Percentiles rank a stretch among this genome's conserved stretches.
phyloP scores from a whole-genome alignment of 2,888 invertebrate species.

The Minunthozetes semirufus region DNA sequence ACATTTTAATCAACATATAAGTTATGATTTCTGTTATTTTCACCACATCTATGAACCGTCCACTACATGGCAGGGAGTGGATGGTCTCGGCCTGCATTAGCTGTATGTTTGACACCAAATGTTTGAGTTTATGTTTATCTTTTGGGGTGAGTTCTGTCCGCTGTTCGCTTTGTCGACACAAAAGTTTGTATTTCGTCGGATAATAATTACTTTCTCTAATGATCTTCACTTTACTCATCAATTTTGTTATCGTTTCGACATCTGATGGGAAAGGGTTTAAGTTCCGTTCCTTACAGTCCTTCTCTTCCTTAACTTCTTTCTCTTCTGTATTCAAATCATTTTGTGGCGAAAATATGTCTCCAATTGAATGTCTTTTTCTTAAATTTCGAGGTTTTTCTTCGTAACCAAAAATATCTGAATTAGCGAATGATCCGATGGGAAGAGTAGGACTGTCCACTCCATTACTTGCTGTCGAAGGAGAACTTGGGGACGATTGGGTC shows the following conservation, averaged over 20 bases:
- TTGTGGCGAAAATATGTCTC: neutral
- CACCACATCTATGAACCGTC: slow-evolving; percentile 61
- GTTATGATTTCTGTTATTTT: slow-evolving; percentile 89
- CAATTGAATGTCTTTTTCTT: neutral
- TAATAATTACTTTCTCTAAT: slow-evolving; percentile 30
- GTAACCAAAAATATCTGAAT: neutral
- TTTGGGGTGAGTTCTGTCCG: neutral
- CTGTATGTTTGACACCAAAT: slow-evolving; percentile 31
- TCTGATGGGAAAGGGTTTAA: neutral
- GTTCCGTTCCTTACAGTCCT: neutral
- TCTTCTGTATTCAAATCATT: neutral
- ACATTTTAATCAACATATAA: slow-evolving; percentile 61
- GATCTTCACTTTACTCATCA: slow-evolving; percentile 29
- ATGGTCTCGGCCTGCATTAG: slow-evolving; percentile 32
- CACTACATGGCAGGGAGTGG: slow-evolving; percentile 16
- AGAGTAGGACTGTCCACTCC: neutral
- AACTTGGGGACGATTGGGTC: neutral
- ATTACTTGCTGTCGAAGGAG: neutral
- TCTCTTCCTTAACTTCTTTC: neutral
- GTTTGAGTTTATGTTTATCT: slow-evolving; percentile 24
- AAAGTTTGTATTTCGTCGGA: slow-evolving; percentile 28
- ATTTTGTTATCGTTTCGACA: slow-evolving; percentile 17
- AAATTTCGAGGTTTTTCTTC: neutral
- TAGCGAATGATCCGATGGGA: neutral
- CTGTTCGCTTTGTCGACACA: neutral